phyloP scores from a whole-genome alignment of 2,888 invertebrate species.

The Flexamia atlantica region DNA sequence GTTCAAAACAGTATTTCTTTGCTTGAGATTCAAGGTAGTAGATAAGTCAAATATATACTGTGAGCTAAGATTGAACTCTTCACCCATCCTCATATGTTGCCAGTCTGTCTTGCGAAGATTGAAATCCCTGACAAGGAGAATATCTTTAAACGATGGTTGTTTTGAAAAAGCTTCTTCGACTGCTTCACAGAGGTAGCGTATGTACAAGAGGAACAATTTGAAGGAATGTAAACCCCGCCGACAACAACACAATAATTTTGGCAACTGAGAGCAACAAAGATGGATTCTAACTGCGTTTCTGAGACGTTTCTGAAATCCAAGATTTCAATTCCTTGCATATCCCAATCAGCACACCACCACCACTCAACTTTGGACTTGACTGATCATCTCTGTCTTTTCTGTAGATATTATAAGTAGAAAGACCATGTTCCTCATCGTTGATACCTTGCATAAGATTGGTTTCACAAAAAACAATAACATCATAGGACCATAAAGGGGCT shows the following conservation, averaged over 20 bases:
- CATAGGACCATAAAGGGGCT: neutral
- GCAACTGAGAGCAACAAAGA: conserved; percentile 21
- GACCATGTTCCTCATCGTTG: conserved; percentile 15
- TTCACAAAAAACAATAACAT: conserved; percentile 12
- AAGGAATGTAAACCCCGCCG: conserved; percentile 28
- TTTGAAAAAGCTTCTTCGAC: conserved; percentile 14
- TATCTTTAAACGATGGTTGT: neutral
- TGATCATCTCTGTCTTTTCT: conserved; percentile 30
- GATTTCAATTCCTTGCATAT: neutral
- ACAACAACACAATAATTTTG: conserved; percentile 4
- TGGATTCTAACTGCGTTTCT: conserved; percentile 5
- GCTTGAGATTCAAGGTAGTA: conserved; percentile 16
- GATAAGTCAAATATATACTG: conserved; percentile 18
- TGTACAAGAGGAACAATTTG: conserved; percentile 17
- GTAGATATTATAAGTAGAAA: conserved; percentile 25
- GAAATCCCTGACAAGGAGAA: neutral
- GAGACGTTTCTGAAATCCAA: neutral
- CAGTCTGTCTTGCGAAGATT: conserved; percentile 20
- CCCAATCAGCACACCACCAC: conserved; percentile 35
- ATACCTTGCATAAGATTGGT: conserved; percentile 5
- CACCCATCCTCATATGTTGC: neutral
- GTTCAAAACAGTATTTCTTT: conserved; percentile 21
- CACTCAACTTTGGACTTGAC: conserved; percentile 6
- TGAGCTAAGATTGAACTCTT: conserved; percentile 5
- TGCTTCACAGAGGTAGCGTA: conserved; percentile 38